These are phyloP conservation scores for Sipha flava DNA, from an alignment of 1,140 invertebrate species.

Conservation along the genomic window DNA sequence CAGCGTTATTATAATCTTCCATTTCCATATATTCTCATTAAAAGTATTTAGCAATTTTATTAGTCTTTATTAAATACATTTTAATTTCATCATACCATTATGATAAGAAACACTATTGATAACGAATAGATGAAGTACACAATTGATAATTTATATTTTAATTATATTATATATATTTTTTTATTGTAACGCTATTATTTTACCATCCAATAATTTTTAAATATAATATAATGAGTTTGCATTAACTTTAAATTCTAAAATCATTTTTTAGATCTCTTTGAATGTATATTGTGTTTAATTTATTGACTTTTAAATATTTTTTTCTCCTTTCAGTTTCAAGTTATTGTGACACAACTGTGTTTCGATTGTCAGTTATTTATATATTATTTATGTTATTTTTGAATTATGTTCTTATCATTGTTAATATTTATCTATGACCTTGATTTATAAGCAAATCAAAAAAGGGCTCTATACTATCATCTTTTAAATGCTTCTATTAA, in stretches of 20 bases:
- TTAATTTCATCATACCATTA: neutral
- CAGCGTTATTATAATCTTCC: neutral
- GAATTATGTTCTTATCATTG: neutral
- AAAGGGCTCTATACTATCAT: neutral
- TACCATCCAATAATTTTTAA: neutral
- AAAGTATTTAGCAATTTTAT: neutral
- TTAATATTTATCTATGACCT: neutral
- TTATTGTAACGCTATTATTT: neutral
- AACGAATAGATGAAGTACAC: neutral
- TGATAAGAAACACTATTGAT: neutral
- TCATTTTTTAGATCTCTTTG: too few relatives aligned
- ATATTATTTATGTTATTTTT: neutral
- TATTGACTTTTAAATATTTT: too few relatives aligned
- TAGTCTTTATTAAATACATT: neutral
- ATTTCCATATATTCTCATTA: neutral
- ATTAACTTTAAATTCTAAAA: too few relatives aligned
- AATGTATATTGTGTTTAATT: too few relatives aligned
- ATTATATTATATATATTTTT: conserved; percentile 13
- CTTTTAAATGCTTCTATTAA: neutral
- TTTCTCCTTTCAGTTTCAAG: neutral
- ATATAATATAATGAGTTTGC: too few relatives aligned
- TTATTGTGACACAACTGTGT: too few relatives aligned
- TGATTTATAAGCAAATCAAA: neutral
- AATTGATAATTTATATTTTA: neutral
- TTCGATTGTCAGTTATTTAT: too few relatives aligned